Percentiles rank a stretch among this genome's conserved stretches.
Conservation (phyloP, 2,888 invertebrate genomes). For the Prosopocoilus inquinatus region DNA sequence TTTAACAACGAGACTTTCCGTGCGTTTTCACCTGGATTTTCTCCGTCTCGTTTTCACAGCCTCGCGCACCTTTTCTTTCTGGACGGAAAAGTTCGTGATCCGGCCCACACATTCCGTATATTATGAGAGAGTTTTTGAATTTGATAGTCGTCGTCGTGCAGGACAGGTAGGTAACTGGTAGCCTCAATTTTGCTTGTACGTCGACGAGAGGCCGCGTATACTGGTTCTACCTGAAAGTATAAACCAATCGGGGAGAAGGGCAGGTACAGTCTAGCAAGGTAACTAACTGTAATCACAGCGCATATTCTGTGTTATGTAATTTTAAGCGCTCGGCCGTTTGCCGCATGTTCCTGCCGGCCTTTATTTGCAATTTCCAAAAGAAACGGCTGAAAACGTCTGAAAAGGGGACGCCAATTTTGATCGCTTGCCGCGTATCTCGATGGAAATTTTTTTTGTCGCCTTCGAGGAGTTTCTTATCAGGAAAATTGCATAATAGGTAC, state of each 20-base stretch:
- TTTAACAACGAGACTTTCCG: background rate
- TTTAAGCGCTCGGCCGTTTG: slow-evolving; percentile 35
- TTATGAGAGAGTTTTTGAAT: slow-evolving; percentile 6
- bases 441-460: too few species aligned
- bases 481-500: too few species aligned
- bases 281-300: slow-evolving; percentile 40
- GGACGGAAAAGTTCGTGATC: slow-evolving; percentile 3
- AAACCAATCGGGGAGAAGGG: slow-evolving; percentile 42
- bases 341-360: slow-evolving; percentile 31
- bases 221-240: slow-evolving; percentile 47
- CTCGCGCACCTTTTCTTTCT: slow-evolving; percentile 7
- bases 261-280: slow-evolving; percentile 45
- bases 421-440: too few species aligned
- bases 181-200: slow-evolving; percentile 30
- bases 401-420: too few species aligned
- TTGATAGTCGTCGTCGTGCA: slow-evolving; percentile 15
- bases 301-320: slow-evolving; percentile 44
- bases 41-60: slow-evolving; percentile 14
- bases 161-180: slow-evolving; percentile 26
- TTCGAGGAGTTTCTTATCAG: too few species aligned
- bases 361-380: too few species aligned
- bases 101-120: slow-evolving; percentile 10
- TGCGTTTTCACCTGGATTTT: slow-evolving; percentile 9
- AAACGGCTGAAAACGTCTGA: too few species aligned
- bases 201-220: slow-evolving; percentile 42